Conservation (phyloP, 2,888 invertebrate genomes). For the Tetranychus truncatus region DNA sequence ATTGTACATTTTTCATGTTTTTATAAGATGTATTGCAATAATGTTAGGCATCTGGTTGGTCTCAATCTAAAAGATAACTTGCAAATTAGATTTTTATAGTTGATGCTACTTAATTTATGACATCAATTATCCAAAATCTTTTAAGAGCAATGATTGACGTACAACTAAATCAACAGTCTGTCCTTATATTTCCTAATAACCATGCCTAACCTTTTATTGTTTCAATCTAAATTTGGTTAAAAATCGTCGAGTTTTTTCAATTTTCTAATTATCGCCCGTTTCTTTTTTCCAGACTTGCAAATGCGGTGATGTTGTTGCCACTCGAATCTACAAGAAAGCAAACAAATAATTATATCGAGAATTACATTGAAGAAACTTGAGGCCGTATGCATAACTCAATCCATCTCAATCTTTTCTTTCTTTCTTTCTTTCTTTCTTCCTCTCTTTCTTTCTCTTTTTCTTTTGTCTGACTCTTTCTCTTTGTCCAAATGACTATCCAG, state of each 20-base stretch:
- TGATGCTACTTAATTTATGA: not conserved
- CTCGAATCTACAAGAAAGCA: conserved; percentile 23
- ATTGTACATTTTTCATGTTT: no score
- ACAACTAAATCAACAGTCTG: not conserved
- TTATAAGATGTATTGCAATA: not conserved
- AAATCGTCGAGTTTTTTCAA: no score
- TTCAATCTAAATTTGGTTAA: no score
- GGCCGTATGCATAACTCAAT: not conserved
- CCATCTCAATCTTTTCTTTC: not conserved
- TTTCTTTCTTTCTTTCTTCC: not conserved
- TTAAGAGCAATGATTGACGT: not conserved
- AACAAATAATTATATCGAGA: not conserved
- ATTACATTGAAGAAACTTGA: not conserved
- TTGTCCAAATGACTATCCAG: no score
- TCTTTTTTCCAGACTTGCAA: not conserved
- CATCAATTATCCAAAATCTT: not conserved
- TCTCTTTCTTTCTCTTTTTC: no score
- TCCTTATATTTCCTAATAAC: not conserved
- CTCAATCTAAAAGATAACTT: not conserved
- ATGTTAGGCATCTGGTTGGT: not conserved
- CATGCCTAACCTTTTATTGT: no score
- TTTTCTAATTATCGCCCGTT: not conserved
- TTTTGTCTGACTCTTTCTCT: no score
- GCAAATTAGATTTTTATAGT: not conserved
- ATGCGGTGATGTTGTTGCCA: conserved; percentile 23